Percentiles rank a stretch among this genome's conserved stretches.
These are phyloP conservation scores for Digitonthophagus gazella DNA, from an alignment of 2,888 invertebrate genomes.

Conservation along the genomic window DNA sequence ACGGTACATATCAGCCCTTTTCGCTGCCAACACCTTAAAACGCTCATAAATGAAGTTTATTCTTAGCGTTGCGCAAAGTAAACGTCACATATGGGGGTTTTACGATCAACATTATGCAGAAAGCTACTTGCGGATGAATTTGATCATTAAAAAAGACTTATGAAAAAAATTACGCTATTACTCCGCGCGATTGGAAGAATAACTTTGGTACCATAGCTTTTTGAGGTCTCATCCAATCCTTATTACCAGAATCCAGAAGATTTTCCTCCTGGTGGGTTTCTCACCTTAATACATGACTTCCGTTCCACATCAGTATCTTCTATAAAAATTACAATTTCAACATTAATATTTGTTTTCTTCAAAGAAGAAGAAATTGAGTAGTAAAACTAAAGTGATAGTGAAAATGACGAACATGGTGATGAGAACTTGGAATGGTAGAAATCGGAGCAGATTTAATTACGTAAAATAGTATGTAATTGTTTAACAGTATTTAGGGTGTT, in stretches of 20 bases:
- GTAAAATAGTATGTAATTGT: no score
- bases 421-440: no score
- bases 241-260: constrained; percentile 85
- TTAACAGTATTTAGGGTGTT: no score
- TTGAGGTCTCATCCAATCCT: neutral
- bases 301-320: constrained; percentile 75
- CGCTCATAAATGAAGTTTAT: neutral
- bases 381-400: no score
- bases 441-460: no score
- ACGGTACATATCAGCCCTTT: no score
- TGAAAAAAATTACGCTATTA: neutral
- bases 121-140: neutral
- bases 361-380: no score
- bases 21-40: no score
- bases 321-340: constrained; percentile 44
- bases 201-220: constrained; percentile 25
- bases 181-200: constrained; percentile 24
- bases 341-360: neutral
- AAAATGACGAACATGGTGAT: no score
- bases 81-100: neutral
- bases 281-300: constrained; percentile 79
- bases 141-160: neutral
- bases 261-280: constrained; percentile 88
- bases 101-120: constrained; percentile 1
- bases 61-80: neutral